Evolutionary conservation across 2,113 vertebrate genomes (phyloP), one percentile per base, ranked within the genome.

Genomic region (Willisornis vidua): DNA sequence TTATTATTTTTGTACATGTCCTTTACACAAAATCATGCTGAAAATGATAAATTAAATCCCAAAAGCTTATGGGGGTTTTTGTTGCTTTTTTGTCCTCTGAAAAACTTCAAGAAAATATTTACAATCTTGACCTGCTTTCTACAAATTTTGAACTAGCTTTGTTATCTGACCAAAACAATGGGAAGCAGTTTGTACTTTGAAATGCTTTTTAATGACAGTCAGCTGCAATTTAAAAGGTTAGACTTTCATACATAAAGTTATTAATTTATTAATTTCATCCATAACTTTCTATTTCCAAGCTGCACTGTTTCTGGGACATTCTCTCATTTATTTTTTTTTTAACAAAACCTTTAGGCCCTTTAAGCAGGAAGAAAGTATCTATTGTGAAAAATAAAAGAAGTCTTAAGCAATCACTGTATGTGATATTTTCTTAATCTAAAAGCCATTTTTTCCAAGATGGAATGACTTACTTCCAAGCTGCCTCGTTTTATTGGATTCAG

Each of bases 401-500:
- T 46, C 23, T 88, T 22, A 37, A 85, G 51, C 19, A 72, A 39
- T 54, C 59, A 28, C 0, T 49, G 8, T 15, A 41, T 74, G 72
- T 91, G 55, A 5, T 19, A 39, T 25, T 68, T 79, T 91, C 33
- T 75, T 51, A 67, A 57, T 75, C 20, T 74, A 41, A 92, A 28
- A 7, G 1, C 7, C 17, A 10, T 9, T 43, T 39, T 28, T 45
- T 12, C 10, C 45, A 45, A 54, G 10, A 58, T 14, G 6, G 78
- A 57, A 71, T 28, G 1, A 97, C 98, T 98, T 98, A 99, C 99
- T 98, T 99, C 99, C 97, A 99, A 97, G 97, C 98, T 99, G 95
- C 99, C 99, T 97, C 99, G 97, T 97, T 99, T 99, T 85, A 99
- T 96, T 25, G 99, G 99, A 94, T 99, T 99, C 94, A 99, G 98